These are phyloP conservation scores for Chascanopsetta lugubris DNA, from an alignment of 2,113 vertebrate species.

Conservation along the genomic window DNA sequence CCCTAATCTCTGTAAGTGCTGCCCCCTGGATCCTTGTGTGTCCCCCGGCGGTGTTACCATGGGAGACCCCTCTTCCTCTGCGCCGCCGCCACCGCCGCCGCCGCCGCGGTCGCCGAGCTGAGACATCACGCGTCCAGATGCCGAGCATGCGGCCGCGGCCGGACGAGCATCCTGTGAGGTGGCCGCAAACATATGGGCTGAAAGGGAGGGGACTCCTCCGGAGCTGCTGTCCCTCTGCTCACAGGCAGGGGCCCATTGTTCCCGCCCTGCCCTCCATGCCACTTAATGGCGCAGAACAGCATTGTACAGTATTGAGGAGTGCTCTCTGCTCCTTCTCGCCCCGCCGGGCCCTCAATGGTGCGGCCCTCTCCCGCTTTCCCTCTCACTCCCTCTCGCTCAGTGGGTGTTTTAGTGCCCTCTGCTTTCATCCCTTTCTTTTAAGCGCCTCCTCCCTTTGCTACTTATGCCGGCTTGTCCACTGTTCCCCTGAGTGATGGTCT, in stretches of 20 bases:
- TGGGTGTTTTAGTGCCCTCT: constrained; percentile 79
- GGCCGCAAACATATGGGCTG: constrained; percentile 82
- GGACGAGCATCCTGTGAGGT: constrained; percentile 72
- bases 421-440: constrained; percentile 77
- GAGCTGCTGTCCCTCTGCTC: constrained; percentile 66
- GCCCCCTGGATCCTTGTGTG: constrained; percentile 43
- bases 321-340: constrained; percentile 76
- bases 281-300: constrained; percentile 83
- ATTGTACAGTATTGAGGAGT: constrained; percentile 87
- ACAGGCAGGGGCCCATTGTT: constrained; percentile 74
- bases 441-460: constrained; percentile 69
- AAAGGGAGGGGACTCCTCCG: constrained; percentile 70
- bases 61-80: constrained; percentile 74
- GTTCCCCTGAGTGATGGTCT: constrained; percentile 82
- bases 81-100: constrained; percentile 34
- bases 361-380: constrained; percentile 68
- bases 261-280: constrained; percentile 71
- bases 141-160: constrained; percentile 75
- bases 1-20: constrained; percentile 72
- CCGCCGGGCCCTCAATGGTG: constrained; percentile 73
- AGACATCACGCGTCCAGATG: constrained; percentile 84
- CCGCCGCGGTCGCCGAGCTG: constrained; percentile 59
- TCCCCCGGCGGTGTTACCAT: constrained; percentile 66
- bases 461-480: constrained; percentile 74
- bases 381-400: constrained; percentile 73